Conservation (phyloP, 1,140 invertebrate species). For the Hestina assimilis region DNA sequence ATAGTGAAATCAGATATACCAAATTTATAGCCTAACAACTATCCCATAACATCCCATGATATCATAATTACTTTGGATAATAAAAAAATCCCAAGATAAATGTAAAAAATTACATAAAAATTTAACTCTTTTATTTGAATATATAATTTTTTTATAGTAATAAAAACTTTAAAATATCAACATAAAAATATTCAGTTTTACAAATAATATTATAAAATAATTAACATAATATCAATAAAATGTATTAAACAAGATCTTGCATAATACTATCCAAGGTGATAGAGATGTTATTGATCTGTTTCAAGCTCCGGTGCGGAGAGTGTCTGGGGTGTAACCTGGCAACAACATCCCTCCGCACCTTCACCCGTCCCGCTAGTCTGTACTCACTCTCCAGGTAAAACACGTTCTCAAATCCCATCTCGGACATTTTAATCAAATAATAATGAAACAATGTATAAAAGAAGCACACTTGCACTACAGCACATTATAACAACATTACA, state of each 20-base stretch:
- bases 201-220: neutral
- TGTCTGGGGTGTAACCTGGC: conserved; percentile 66
- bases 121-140: no score
- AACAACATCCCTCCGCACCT: conserved; percentile 65
- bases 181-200: no score
- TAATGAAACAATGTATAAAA: conserved; percentile 29
- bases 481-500: conserved; percentile 47
- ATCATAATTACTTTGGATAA: no score
- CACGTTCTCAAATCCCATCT: conserved; percentile 78
- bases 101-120: no score
- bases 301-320: conserved; percentile 51
- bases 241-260: conserved; percentile 41
- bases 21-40: no score
- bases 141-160: no score
- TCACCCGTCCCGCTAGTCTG: conserved; percentile 44
- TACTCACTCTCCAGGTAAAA: conserved; percentile 79
- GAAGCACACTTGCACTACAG: conserved; percentile 33
- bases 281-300: conserved; percentile 76
- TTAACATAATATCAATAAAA: neutral
- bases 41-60: no score
- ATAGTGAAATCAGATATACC: neutral
- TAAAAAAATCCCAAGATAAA: no score
- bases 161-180: no score
- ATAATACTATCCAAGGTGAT: conserved; percentile 62
- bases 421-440: conserved; percentile 54